Evolutionary conservation across 2,113 vertebrate genomes (phyloP).

Genomic region (Prunella himalayana): DNA sequence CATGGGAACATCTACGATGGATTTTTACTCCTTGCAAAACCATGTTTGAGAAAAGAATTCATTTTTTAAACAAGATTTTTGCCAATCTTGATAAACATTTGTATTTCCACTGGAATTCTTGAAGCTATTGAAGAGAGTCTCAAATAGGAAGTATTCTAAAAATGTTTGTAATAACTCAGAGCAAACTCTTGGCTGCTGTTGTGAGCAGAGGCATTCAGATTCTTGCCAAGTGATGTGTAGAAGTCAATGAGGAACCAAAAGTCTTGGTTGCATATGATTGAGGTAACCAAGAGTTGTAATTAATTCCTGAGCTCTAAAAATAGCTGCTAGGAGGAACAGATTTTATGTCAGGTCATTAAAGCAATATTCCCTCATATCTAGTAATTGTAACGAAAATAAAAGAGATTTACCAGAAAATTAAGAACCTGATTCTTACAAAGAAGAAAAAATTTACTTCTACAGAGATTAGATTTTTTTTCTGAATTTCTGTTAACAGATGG

Average conservation of each 20-base stretch:
- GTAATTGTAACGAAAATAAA: background rate
- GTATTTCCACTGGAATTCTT: background rate
- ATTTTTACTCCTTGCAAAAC: background rate
- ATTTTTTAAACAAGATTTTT: background rate
- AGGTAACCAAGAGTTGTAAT: background rate
- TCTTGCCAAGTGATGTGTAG: background rate
- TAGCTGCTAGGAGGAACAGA: background rate
- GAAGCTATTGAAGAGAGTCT: background rate
- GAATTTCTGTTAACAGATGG: conserved; percentile 17
- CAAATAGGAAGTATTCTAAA: background rate
- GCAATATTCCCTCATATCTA: background rate
- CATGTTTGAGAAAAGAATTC: background rate
- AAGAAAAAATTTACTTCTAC: background rate
- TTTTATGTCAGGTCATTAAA: background rate
- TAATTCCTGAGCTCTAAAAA: conserved; percentile 5
- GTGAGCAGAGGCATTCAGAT: background rate
- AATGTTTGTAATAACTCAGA: background rate
- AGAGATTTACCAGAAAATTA: background rate
- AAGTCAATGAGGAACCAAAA: background rate
- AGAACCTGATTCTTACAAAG: background rate
- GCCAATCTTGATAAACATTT: background rate
- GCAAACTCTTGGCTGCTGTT: background rate
- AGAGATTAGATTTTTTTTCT: background rate
- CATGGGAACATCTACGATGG: background rate
- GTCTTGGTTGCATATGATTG: background rate